phyloP scores from a whole-genome alignment of 2,888 invertebrate species.

The Dasysyrphus albostriatus region DNA sequence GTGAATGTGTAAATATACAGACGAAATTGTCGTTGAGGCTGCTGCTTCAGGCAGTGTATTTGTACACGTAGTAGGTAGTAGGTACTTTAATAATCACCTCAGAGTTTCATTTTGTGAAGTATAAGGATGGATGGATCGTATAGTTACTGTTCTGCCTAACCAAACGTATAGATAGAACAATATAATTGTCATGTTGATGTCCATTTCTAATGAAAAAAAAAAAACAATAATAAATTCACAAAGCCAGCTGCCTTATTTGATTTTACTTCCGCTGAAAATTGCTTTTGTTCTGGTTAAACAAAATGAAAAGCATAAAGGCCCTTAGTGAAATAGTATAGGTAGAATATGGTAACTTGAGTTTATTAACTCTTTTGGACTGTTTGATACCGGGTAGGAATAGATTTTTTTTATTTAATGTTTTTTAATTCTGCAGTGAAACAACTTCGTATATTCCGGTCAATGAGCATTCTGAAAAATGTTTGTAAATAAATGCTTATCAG shows the following conservation, averaged over 20 bases:
- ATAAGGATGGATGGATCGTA: not conserved
- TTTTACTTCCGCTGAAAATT: not conserved
- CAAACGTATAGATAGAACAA: not conserved
- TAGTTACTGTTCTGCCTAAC: not conserved
- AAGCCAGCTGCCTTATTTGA: slow-evolving; percentile 7
- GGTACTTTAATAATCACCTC: not conserved
- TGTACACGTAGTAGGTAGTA: not conserved
- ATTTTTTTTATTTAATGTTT: no score
- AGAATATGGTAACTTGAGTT: not conserved
- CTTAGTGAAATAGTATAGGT: not conserved
- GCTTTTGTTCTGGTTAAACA: not conserved
- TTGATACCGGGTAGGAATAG: no score
- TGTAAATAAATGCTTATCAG: no score
- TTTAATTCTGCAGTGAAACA: no score
- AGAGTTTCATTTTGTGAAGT: slow-evolving; percentile 14
- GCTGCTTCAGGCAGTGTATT: not conserved
- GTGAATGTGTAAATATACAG: slow-evolving; percentile 4
- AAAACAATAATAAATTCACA: not conserved
- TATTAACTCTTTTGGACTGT: not conserved
- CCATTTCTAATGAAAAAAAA: not conserved
- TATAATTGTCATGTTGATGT: slow-evolving; percentile 23
- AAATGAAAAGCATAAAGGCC: not conserved
- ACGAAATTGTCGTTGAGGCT: not conserved
- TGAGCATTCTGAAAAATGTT: no score
- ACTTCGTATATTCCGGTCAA: no score